Evolutionary conservation across 2,113 vertebrate genomes (phyloP).

Genomic region (Barbus barbus): DNA sequence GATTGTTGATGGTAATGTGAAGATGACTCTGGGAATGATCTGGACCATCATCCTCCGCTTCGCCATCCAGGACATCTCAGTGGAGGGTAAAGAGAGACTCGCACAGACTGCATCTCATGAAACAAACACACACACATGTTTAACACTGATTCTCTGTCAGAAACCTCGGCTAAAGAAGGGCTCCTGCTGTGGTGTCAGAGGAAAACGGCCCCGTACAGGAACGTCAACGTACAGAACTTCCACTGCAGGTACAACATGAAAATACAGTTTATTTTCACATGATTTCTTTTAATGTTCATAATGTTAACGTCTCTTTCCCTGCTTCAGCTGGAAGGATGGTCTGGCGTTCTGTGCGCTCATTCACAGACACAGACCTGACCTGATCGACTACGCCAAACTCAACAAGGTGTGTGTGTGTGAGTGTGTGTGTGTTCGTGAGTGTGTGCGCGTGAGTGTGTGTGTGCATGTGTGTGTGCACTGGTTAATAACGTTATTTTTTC

Average conservation of each 20-base stretch:
- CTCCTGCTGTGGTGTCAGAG: constrained; percentile 83
- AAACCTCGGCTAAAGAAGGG: constrained; percentile 83
- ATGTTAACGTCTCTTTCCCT: too few species aligned
- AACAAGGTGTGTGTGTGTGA: constrained; percentile 39
- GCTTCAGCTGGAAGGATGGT: constrained; percentile 52
- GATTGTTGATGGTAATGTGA: constrained; percentile 88
- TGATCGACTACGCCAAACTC: constrained; percentile 56
- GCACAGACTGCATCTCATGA: background rate
- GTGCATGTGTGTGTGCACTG: too few species aligned
- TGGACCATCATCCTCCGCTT: constrained; percentile 94
- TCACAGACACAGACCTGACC: constrained; percentile 55
- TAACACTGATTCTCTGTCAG: constrained; percentile 55
- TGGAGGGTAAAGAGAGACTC: constrained; percentile 75
- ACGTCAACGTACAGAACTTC: constrained; percentile 83
- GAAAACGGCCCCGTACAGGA: constrained; percentile 81
- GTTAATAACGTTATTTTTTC: too few species aligned
- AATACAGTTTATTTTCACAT: too few species aligned
- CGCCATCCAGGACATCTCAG: constrained; percentile 90
- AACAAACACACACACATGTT: background rate
- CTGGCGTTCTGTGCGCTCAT: constrained; percentile 49
- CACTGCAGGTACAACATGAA: constrained; percentile 82
- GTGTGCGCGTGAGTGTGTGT: too few species aligned
- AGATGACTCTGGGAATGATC: constrained; percentile 93
- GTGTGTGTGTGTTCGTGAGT: too few species aligned
- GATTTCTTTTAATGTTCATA: too few species aligned